These are phyloP conservation scores for Sebastes nivosus DNA, from an alignment of 2,797 vertebrate genomes.

Conservation along the genomic window DNA sequence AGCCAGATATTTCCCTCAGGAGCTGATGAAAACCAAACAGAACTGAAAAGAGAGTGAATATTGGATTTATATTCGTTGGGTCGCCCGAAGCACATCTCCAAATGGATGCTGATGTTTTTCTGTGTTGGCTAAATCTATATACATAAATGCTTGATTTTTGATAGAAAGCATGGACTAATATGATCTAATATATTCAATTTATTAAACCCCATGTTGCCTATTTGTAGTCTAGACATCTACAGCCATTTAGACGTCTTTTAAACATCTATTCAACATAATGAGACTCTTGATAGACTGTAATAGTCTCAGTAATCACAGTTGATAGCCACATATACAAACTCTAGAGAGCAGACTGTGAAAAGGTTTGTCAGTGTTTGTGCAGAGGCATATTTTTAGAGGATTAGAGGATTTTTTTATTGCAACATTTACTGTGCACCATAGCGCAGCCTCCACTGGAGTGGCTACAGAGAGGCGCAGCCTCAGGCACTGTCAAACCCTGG, in stretches of 20 bases:
- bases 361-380: slow-evolving; percentile 18
- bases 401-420: slow-evolving; percentile 33
- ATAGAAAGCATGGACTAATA: background rate
- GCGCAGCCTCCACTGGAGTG: slow-evolving; percentile 30
- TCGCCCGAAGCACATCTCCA: background rate
- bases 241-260: background rate
- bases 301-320: background rate
- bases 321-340: background rate
- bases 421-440: slow-evolving; percentile 22
- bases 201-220: background rate
- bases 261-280: background rate
- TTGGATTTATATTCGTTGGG: background rate
- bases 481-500: slow-evolving; percentile 41
- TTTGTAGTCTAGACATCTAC: background rate
- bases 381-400: slow-evolving; percentile 34
- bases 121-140: background rate
- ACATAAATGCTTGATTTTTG: background rate
- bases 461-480: slow-evolving; percentile 45
- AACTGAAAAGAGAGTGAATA: background rate
- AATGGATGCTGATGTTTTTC: background rate
- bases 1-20: background rate
- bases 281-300: background rate
- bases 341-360: slow-evolving; percentile 6
- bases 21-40: slow-evolving; percentile 7
- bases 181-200: background rate